Conservation (phyloP, 2,113 vertebrate species). For the Anser cygnoides region DNA sequence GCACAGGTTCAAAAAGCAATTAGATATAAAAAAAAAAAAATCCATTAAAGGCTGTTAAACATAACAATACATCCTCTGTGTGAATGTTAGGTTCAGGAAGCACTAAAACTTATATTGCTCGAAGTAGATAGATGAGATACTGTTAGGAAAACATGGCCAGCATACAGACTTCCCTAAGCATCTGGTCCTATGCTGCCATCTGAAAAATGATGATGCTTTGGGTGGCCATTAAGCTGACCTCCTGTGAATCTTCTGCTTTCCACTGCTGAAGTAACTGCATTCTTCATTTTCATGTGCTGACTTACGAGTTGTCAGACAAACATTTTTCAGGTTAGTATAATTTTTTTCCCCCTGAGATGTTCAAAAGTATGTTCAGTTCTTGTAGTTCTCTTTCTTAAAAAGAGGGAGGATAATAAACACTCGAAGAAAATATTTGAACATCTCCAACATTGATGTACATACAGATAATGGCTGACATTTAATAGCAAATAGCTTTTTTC, state of each 20-base stretch:
- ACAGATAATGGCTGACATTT: constrained; percentile 23
- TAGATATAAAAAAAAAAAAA: constrained; percentile 52
- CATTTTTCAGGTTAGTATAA: background rate
- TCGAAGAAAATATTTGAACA: constrained; percentile 46
- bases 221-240: background rate
- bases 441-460: background rate
- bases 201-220: background rate
- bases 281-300: background rate
- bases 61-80: constrained; percentile 63
- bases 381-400: background rate
- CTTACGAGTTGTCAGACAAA: background rate
- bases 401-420: background rate
- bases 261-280: background rate
- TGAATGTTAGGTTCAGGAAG: constrained; percentile 48
- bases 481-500: background rate
- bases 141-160: background rate
- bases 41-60: constrained; percentile 69
- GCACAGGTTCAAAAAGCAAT: constrained; percentile 63
- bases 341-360: rapidly evolving
- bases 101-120: constrained; percentile 48
- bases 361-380: background rate
- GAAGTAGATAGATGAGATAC: background rate
- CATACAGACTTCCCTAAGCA: background rate
- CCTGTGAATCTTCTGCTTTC: background rate
- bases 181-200: background rate